phyloP scores from a whole-genome alignment of 2,113 vertebrate genomes.

The Okapia johnstoni region DNA sequence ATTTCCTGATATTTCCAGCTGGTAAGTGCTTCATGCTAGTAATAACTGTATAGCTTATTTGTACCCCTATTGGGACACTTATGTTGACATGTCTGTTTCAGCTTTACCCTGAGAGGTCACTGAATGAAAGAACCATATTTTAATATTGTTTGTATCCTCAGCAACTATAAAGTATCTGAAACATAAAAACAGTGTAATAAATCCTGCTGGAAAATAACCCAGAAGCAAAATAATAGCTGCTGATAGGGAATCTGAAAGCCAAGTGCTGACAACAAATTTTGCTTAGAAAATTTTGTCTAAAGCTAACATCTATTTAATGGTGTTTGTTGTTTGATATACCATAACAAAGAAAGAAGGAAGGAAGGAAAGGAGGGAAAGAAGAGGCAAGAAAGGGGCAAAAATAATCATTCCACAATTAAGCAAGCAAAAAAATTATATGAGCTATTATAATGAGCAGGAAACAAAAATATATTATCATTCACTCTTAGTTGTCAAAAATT shows the following conservation, averaged over 20 bases:
- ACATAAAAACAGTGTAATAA: background rate
- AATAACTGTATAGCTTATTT: background rate
- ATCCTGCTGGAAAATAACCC: background rate
- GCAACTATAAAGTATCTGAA: background rate
- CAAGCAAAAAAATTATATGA: background rate
- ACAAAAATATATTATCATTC: background rate
- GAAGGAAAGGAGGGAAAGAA: background rate
- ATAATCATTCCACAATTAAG: background rate
- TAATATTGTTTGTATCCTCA: background rate
- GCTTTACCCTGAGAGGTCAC: background rate
- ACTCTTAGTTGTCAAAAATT: background rate
- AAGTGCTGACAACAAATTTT: background rate
- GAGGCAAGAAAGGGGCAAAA: background rate
- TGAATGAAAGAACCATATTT: background rate
- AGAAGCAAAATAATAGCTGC: background rate
- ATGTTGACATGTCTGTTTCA: background rate
- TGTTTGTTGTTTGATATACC: background rate
- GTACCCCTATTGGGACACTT: background rate
- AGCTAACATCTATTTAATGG: background rate
- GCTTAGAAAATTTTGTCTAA: background rate
- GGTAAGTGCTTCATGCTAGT: background rate
- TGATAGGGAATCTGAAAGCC: background rate
- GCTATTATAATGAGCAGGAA: background rate
- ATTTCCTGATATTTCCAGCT: background rate
- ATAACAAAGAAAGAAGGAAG: background rate